A percentile compares a stretch with the other conserved stretches of the same genome.
Conservation (phyloP, 2,888 invertebrate species). For the Chaetogeoica ovagalla region DNA sequence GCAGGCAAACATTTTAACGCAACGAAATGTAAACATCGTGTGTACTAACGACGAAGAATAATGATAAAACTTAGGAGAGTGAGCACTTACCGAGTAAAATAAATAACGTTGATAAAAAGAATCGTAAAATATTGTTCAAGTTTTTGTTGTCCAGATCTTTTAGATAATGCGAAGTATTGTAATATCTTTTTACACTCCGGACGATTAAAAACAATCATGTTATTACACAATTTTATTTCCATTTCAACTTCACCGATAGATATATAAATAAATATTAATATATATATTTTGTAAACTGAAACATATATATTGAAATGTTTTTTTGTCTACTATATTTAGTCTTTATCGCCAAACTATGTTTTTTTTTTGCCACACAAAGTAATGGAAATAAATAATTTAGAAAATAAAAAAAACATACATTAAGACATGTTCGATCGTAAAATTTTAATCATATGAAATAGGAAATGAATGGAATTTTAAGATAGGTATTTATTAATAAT, state of each 20-base stretch:
- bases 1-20: background rate
- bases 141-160: background rate
- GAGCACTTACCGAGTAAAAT: constrained; percentile 8
- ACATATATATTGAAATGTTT: background rate
- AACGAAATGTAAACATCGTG: constrained; percentile 3
- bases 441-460: too few species aligned
- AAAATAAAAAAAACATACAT: too few species aligned
- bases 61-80: constrained; percentile 6
- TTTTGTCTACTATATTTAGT: background rate
- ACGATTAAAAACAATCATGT: background rate
- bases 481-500: too few species aligned
- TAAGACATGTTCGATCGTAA: too few species aligned
- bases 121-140: background rate
- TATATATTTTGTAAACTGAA: background rate
- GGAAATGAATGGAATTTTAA: too few species aligned
- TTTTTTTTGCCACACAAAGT: too few species aligned
- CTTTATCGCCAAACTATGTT: too few species aligned
- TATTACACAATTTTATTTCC: background rate
- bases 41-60: background rate
- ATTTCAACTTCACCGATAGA: background rate
- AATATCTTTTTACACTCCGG: background rate
- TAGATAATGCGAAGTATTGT: background rate
- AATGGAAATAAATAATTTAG: too few species aligned
- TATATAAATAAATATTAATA: background rate
- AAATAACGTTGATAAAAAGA: constrained; percentile 10